Evolutionary conservation across 2,797 vertebrate species (phyloP), one percentile per base, ranked within the genome.

Genomic region (Lycodopsis pacificus): DNA sequence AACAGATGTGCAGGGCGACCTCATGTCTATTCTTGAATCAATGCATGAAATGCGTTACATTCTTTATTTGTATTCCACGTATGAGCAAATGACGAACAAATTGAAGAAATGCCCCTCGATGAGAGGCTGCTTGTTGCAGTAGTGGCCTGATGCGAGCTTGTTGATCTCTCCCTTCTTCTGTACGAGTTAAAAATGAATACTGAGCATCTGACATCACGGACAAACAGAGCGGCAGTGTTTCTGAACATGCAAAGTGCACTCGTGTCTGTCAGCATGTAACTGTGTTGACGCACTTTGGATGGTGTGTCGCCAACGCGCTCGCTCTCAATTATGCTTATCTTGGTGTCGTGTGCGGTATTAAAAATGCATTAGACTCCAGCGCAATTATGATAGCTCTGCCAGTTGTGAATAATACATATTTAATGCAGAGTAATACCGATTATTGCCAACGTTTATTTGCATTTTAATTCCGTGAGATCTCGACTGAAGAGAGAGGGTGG

Each of bases 351-450:
- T 72, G 22, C 82, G 53, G 53, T 81, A 91, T 95, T 94, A 94
- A 90, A 93, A 93, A 93, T 95, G 89, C 92, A 93, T 93, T 89
- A 88, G 73, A 69, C 76, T 83, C 77, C 36, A 46, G 74, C 22
- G 74, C 85, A 91, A 90, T 92, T 91, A 91, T 77, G 77, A 87
- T 87, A 84, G 71, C 79, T 78, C 73, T 82, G 71, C 77, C 77
- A 82, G 70, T 73, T 85, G 83, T 92, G 89, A 92, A 92, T 90
- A 89, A 91, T 93, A 76, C 86, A 91, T 91, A 92, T 92, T 94
- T 92, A 92, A 88, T 90, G 44, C 73, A 44, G 73, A 85, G 76
- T 73, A 71, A 89, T 86, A 65, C 79, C 59, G 78, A 91, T 88
- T 81, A 80, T 91, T 89, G 76, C 68, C 76, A 90, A 90, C 71